Percentiles rank a stretch among this genome's conserved stretches.
Conservation (phyloP, 92 coral and sea anemone species). For the Umimayanthus kanabou region DNA sequence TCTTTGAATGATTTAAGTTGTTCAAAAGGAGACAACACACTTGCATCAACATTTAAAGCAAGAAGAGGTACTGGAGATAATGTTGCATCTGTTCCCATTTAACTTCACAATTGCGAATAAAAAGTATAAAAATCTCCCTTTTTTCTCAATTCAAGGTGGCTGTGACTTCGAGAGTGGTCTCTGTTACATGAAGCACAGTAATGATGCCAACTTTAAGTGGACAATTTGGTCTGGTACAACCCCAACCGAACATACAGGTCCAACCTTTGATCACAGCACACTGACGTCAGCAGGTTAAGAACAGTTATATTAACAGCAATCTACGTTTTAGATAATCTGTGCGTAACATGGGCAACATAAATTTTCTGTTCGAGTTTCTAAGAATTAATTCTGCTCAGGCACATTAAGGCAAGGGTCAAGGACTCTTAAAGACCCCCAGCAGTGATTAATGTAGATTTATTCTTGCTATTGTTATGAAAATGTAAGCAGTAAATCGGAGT, state of each 20-base stretch:
- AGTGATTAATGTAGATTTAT: too few relatives aligned
- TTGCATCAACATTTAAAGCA: conserved; percentile 19
- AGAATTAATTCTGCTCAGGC: too few relatives aligned
- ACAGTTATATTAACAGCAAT: not conserved
- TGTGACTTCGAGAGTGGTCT: conserved; percentile 71
- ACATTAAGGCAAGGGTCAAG: too few relatives aligned
- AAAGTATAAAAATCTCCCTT: not conserved
- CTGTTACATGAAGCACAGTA: conserved; percentile 65
- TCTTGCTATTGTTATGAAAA: too few relatives aligned
- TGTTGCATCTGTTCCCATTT: not conserved
- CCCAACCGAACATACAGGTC: conserved; percentile 84
- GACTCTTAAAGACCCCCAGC: too few relatives aligned
- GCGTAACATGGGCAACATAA: too few relatives aligned
- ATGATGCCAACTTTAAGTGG: conserved; percentile 63
- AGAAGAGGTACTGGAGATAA: not conserved
- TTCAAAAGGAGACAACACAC: not conserved
- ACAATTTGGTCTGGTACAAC: conserved; percentile 66
- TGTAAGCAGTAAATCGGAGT: too few relatives aligned
- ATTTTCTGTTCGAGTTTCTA: too few relatives aligned
- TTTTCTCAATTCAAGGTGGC: conserved; percentile 4
- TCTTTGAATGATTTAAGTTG: conserved; percentile 40
- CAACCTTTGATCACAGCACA: conserved; percentile 74
- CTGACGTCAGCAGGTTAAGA: conserved; percentile 52
- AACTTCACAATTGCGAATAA: not conserved
- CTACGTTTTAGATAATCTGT: too few relatives aligned